Conservation (phyloP, 2,113 vertebrate species). For the Falcunculus frontatus region DNA sequence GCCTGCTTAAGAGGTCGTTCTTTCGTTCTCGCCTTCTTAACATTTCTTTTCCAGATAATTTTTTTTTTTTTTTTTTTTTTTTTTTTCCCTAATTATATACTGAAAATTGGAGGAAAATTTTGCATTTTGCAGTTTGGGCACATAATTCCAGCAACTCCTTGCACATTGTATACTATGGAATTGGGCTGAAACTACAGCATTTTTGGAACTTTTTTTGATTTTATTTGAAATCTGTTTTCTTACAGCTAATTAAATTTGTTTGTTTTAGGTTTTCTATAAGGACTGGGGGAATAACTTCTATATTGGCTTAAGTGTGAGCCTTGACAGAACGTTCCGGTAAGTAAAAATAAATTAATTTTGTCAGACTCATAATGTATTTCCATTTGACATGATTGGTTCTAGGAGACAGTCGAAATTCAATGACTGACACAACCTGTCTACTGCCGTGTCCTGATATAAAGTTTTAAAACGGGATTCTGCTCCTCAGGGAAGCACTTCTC, state of each 20-base stretch:
- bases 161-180: neutral
- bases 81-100: neutral
- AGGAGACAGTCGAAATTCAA: neutral
- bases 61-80: fast-evolving
- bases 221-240: neutral
- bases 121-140: neutral
- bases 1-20: neutral
- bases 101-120: neutral
- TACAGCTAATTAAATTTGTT: neutral
- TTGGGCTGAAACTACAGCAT: neutral
- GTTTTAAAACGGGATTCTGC: neutral
- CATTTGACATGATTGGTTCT: neutral
- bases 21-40: neutral
- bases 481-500: neutral
- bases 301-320: slow-evolving; percentile 85
- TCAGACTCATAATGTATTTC: neutral
- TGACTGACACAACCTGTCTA: neutral
- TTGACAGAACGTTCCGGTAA: slow-evolving; percentile 89
- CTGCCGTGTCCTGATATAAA: neutral
- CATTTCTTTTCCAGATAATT: neutral
- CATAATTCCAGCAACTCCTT: neutral
- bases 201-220: neutral
- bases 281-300: slow-evolving; percentile 68
- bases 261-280: slow-evolving; percentile 71
- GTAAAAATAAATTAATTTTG: slow-evolving; percentile 40